phyloP scores from a whole-genome alignment of 2,797 vertebrate genomes.

The Ataeniobius toweri region DNA sequence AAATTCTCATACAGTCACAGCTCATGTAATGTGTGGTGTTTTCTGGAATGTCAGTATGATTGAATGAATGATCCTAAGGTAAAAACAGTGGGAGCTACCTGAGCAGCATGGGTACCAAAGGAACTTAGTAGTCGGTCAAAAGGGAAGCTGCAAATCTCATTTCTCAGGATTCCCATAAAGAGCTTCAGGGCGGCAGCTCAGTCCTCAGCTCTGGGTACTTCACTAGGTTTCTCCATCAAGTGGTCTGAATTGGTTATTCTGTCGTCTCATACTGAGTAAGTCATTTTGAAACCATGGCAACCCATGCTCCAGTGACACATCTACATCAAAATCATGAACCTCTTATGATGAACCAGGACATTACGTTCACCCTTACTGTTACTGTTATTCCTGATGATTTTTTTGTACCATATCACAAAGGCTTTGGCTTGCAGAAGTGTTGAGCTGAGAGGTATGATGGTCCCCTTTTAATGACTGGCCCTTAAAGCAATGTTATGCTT shows the following conservation, averaged over 20 bases:
- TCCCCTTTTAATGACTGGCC: neutral
- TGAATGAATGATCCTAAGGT: neutral
- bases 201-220: neutral
- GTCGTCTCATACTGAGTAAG: neutral
- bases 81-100: neutral
- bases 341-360: neutral
- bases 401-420: neutral
- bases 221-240: neutral
- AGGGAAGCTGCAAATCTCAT: neutral
- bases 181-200: neutral
- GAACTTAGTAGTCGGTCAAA: neutral
- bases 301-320: neutral
- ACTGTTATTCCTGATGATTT: neutral
- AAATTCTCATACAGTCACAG: neutral
- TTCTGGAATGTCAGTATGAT: neutral
- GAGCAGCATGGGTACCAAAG: neutral
- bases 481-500: neutral
- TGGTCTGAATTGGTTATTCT: neutral
- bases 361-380: neutral
- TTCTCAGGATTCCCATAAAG: neutral
- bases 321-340: neutral
- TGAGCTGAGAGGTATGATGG: neutral
- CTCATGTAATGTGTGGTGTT: neutral
- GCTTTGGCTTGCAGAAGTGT: neutral
- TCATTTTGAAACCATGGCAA: constrained; percentile 1